Evolutionary conservation across 2,113 vertebrate species (phyloP).

Genomic region (Taurulus bubalis): DNA sequence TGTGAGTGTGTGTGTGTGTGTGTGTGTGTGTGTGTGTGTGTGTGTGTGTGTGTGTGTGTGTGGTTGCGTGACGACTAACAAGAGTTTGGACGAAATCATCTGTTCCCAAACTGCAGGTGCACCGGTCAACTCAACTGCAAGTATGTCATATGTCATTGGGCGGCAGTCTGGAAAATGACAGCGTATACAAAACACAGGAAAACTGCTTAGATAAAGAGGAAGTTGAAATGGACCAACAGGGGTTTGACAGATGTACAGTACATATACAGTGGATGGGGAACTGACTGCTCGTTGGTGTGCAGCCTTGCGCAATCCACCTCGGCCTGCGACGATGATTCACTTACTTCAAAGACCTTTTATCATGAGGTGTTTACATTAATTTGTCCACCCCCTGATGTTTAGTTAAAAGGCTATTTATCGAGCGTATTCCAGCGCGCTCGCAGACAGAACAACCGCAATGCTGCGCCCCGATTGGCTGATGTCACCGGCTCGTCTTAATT

Average conservation of each 20-base stretch:
- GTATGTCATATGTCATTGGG: constrained; percentile 44
- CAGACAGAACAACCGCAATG: neutral
- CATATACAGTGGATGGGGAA: constrained; percentile 9
- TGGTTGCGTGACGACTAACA: constrained; percentile 1
- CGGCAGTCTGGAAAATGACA: constrained; percentile 61
- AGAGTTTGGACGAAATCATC: constrained; percentile 28
- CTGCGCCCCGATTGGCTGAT: constrained; percentile 10
- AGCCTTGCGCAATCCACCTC: constrained; percentile 27
- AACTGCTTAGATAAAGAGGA: constrained; percentile 63
- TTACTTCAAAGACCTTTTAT: constrained; percentile 40
- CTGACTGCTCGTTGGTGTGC: constrained; percentile 10
- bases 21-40: constrained; percentile 2
- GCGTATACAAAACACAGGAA: constrained; percentile 57
- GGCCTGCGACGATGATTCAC: constrained; percentile 36
- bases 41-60: neutral
- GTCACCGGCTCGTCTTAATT: constrained; percentile 28
- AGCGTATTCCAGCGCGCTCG: neutral
- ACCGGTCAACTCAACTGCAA: constrained; percentile 35
- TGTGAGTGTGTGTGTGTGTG: constrained; percentile 2
- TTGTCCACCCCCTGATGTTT: constrained; percentile 48
- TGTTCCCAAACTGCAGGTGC: constrained; percentile 59
- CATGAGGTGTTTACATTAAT: constrained; percentile 50
- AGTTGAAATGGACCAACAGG: constrained; percentile 35
- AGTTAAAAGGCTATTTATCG: constrained; percentile 45
- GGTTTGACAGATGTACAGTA: constrained; percentile 39